Base-by-base conservation (phyloP, 2,888 invertebrate genomes). In the Drosophila melanosoma region DNA sequence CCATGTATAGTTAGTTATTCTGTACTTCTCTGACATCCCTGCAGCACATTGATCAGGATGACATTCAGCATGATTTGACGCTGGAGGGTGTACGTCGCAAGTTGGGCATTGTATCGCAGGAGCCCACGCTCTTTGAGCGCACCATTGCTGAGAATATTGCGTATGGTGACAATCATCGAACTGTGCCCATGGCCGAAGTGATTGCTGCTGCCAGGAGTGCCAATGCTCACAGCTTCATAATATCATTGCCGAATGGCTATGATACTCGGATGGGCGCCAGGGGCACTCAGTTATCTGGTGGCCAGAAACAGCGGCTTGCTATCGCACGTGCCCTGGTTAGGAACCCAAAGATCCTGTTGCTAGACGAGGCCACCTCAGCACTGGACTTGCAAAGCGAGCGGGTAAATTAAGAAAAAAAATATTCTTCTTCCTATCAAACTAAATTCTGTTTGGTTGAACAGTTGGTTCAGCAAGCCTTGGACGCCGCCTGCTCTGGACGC, bases 241-340 rank as follows among this genome's bases (percentile, higher is more conserved):
- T 95, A 33, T 94, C 95, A 4, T 91, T 97, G 73, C 97, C 97
- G 12, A 91, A 96, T 95, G 96, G 96, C 17, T 97, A 97, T 90
- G 95, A 96, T 15, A 97, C 97, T 0, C 94, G 95, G 35, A 94
- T 97, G 74, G 97, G 97, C 42, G 95, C 96, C 20, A 95, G 96
- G 83, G 97, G 97, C 3, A 96, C 96, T 0, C 97, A 97, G 78
- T 92, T 97, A 38, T 96, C 96, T 0, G 98, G 98, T 12, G 98
- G 98, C 0, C 98, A 98, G 92, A 98, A 98, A 91, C 98, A 98
- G 91, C 94, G 97, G 65, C 96, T 98, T 52, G 97, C 97, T 12
- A 97, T 97, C 75, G 97, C 97, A 0, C 94, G 97, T 53, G 97
- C 97, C 0, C 93, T 97, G 36, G 94, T 97, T 1, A 93, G 96